Percentiles rank a stretch among this genome's conserved stretches.
phyloP scores from a whole-genome alignment of 2,113 vertebrate genomes.

The Antechinus flavipes region DNA sequence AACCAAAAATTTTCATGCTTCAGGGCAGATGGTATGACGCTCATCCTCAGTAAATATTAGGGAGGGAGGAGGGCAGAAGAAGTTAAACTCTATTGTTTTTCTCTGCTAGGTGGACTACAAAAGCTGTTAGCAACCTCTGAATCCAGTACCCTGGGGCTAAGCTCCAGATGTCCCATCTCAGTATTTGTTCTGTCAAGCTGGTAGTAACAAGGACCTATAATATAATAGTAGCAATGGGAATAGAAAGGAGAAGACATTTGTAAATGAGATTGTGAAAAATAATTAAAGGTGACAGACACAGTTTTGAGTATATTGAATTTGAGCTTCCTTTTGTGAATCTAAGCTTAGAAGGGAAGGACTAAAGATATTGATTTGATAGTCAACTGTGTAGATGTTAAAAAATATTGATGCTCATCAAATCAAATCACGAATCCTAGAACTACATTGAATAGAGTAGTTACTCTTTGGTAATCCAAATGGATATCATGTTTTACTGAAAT shows the following conservation, averaged over 20 bases:
- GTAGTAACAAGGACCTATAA: not conserved
- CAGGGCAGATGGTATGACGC: not conserved
- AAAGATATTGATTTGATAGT: not conserved
- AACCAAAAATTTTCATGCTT: not conserved
- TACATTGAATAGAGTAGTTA: not conserved
- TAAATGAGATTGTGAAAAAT: not conserved
- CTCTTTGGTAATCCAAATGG: not conserved
- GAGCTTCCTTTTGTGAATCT: not conserved
- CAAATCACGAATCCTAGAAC: conserved; percentile 39
- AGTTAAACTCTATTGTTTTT: not conserved
- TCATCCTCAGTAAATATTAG: not conserved
- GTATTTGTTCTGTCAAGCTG: not conserved
- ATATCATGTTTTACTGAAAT: conserved; percentile 29
- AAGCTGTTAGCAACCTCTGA: not conserved
- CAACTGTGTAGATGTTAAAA: not conserved
- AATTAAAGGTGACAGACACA: not conserved
- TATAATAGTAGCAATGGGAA: not conserved
- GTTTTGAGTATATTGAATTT: not conserved
- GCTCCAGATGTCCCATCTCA: not conserved
- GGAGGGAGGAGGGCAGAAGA: not conserved
- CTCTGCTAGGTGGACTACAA: not conserved
- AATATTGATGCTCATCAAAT: not conserved
- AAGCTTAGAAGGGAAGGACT: not conserved
- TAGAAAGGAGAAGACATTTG: not conserved
- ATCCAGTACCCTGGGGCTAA: not conserved